A percentile compares a stretch with the other conserved stretches of the same genome.
phyloP scores from a whole-genome alignment of 2,113 vertebrate genomes.

The Catharus minimus region DNA sequence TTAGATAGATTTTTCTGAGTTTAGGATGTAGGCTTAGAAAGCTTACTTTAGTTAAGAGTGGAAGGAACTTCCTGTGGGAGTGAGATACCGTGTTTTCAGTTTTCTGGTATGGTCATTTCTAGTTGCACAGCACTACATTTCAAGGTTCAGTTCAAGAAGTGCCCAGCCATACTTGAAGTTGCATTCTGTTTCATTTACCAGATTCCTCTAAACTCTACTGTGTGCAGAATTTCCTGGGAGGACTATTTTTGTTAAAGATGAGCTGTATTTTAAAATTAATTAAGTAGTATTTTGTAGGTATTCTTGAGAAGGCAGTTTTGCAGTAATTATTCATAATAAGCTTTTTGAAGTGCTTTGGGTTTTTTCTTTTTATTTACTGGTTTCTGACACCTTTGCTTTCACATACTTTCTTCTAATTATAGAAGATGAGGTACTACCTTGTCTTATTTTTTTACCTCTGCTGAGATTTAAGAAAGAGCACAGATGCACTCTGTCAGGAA shows the following conservation, averaged over 20 bases:
- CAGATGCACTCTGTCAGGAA: neutral
- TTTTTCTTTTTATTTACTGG: neutral
- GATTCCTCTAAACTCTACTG: neutral
- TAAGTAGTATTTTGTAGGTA: neutral
- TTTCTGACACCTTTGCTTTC: neutral
- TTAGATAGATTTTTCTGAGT: neutral
- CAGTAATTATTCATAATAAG: neutral
- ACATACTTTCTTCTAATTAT: neutral
- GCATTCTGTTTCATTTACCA: neutral
- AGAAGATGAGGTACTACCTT: neutral
- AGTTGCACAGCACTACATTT: neutral
- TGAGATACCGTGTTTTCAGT: neutral
- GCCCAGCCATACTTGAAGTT: neutral
- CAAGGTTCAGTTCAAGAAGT: neutral
- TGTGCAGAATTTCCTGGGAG: constrained; percentile 1
- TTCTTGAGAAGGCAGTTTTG: neutral
- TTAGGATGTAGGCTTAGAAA: neutral
- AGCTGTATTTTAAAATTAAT: neutral
- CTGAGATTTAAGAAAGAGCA: neutral
- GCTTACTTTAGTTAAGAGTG: neutral
- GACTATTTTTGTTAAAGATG: neutral
- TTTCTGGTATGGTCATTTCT: neutral
- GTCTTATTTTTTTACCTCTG: neutral
- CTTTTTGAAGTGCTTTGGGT: neutral
- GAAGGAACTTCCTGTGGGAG: neutral